Conservation (phyloP, 2,113 vertebrate genomes). For the Ammodytes dubius region DNA sequence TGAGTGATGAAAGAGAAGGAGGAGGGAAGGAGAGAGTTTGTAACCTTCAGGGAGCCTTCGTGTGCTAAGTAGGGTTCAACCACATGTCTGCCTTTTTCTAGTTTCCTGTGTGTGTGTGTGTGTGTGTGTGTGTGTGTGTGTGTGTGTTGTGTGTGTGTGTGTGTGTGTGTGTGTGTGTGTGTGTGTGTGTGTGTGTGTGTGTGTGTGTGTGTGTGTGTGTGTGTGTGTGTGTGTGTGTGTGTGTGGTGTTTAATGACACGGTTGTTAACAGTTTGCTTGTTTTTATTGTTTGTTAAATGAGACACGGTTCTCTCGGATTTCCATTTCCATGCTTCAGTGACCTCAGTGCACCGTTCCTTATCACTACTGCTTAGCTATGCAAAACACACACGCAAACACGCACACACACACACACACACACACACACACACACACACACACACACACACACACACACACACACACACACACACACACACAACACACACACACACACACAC, state of each 20-base stretch:
- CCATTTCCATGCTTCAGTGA: slow-evolving; percentile 7
- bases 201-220: slow-evolving; percentile 3
- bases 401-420: background rate
- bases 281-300: slow-evolving; percentile 22
- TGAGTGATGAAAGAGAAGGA: background rate
- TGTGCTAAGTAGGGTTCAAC: background rate
- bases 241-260: background rate
- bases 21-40: background rate
- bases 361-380: slow-evolving; percentile 1
- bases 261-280: slow-evolving; percentile 4
- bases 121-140: too few relatives aligned
- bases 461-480: too few relatives aligned
- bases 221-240: background rate
- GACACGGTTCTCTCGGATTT: slow-evolving; percentile 14
- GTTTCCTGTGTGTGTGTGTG: too few relatives aligned
- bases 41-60: background rate
- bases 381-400: background rate
- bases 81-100: background rate
- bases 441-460: too few relatives aligned
- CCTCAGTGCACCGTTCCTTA: slow-evolving; percentile 5
- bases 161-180: too few relatives aligned
- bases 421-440: background rate
- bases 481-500: too few relatives aligned
- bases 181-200: background rate
- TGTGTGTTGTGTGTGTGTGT: too few relatives aligned